These are phyloP conservation scores for Xestia xanthographa DNA, from an alignment of 2,888 invertebrate genomes.

Conservation along the genomic window DNA sequence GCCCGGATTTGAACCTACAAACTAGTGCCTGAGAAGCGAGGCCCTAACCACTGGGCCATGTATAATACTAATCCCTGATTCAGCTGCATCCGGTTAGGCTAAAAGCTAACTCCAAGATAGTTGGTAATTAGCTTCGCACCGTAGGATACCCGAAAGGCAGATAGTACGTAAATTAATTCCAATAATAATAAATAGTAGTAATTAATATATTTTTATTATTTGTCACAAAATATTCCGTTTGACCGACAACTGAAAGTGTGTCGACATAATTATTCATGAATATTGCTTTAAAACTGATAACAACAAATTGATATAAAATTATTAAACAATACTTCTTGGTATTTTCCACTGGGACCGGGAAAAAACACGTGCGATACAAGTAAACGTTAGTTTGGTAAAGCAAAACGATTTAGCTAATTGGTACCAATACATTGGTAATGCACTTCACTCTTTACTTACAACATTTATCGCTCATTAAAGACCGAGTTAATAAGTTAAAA, in stretches of 20 bases:
- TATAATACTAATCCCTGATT: neutral
- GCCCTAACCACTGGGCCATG: too few relatives aligned
- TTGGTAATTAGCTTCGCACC: too few relatives aligned
- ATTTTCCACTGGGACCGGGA: conserved; percentile 5
- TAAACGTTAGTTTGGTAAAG: neutral
- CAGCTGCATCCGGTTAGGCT: neutral
- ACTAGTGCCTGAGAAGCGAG: too few relatives aligned
- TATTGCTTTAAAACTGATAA: conserved; percentile 37
- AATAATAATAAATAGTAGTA: too few relatives aligned
- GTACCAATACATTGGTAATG: neutral
- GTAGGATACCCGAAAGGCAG: neutral
- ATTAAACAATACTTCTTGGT: conserved; percentile 30
- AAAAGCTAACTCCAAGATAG: neutral
- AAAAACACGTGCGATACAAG: neutral
- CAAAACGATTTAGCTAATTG: neutral
- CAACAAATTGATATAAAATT: neutral
- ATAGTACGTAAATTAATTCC: neutral
- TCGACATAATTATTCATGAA: conserved; percentile 38
- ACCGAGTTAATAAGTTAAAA: neutral
- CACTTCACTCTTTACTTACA: conserved; percentile 10
- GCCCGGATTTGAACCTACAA: too few relatives aligned
- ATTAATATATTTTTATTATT: too few relatives aligned
- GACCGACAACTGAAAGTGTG: conserved; percentile 32
- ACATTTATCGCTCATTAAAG: neutral
- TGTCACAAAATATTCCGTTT: conserved; percentile 26